Evolutionary conservation across 2,113 vertebrate genomes (phyloP), one percentile per base, ranked within the genome.

Genomic region (Ictalurus punctatus): DNA sequence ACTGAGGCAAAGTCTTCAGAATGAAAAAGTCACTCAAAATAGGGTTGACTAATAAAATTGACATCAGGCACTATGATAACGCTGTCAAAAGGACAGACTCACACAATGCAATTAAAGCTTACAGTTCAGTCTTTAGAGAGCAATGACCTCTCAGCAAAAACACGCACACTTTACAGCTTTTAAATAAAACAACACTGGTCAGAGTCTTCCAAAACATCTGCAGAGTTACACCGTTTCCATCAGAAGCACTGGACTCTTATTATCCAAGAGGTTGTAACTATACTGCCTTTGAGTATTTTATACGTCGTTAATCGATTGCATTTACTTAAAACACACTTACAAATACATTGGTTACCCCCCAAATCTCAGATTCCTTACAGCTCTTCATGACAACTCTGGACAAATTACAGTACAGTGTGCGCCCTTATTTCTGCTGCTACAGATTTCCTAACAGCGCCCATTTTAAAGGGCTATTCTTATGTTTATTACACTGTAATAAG

Each of bases 91-190:
- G 81, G 73, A 69, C 84, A 84, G 61, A 84, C 85, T 74, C 58
- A 74, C 85, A 69, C 48, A 89, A 88, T 65, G 69, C 61, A 59
- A 69, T 89, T 88, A 90, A 94, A 93, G 91, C 86, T 88, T 92
- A 89, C 83, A 89, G 87, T 89, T 89, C 86, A 88, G 63, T 90
- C 81, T 69, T 85, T 21, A 34, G 44, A 90, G 67, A 87, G 65
- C 59, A 90, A 83, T 30, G 78, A 44, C 63, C 59, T 59, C 74
- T 65, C 83, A 63, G 21, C 52, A 19, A 69, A 52, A n/a, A 67
- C 27, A 89, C 34, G 82, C 87, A 90, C 85, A 88, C 83, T 88
- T 91, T 85, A 87, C 30, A 82, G 74, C 48, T 83, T 71, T 79
- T 59, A 30, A 63, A 67, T 19, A 87, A 9, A 58, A 76, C 21